These are phyloP conservation scores for Calameuta filiformis DNA, from an alignment of 2,888 invertebrate species.

Conservation along the genomic window DNA sequence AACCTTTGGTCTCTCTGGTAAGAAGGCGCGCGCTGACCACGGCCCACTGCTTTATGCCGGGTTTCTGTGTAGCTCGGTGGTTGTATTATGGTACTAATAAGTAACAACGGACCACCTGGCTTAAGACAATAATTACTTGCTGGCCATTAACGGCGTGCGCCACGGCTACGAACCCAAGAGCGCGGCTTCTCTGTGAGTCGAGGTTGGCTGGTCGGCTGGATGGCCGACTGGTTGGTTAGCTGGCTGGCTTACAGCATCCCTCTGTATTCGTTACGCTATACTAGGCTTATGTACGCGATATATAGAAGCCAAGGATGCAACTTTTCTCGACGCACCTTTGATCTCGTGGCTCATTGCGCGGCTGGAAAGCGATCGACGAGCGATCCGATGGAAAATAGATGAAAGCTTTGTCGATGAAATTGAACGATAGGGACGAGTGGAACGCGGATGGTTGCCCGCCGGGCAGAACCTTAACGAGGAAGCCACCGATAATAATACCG, in stretches of 20 bases:
- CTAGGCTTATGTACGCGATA: not conserved
- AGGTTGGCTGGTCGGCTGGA: not conserved
- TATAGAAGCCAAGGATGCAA: not conserved
- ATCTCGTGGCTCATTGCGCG: not conserved
- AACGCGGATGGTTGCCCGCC: not conserved
- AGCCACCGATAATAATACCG: not conserved
- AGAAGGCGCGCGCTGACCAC: not conserved
- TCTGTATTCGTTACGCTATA: not conserved
- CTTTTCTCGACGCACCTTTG: slow-evolving; percentile 6
- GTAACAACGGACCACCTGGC: slow-evolving; percentile 57
- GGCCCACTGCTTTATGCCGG: slow-evolving; percentile 5
- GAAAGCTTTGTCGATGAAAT: not conserved
- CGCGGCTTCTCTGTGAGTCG: slow-evolving; percentile 31
- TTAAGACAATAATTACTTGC: slow-evolving; percentile 56
- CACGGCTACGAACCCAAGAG: slow-evolving; percentile 18
- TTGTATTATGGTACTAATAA: slow-evolving; percentile 43
- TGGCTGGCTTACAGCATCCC: not conserved
- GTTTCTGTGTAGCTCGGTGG: slow-evolving; percentile 20
- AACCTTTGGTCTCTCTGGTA: not conserved
- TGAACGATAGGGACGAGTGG: not conserved
- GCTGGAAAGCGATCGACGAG: slow-evolving; percentile 4
- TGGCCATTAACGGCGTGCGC: slow-evolving; percentile 54
- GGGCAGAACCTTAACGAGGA: not conserved
- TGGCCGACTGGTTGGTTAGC: not conserved
- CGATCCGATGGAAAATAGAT: not conserved